Evolutionary conservation across 1,140 invertebrate genomes (phyloP), one percentile per base, ranked within the genome.

Genomic region (Bombus cullumanus): DNA sequence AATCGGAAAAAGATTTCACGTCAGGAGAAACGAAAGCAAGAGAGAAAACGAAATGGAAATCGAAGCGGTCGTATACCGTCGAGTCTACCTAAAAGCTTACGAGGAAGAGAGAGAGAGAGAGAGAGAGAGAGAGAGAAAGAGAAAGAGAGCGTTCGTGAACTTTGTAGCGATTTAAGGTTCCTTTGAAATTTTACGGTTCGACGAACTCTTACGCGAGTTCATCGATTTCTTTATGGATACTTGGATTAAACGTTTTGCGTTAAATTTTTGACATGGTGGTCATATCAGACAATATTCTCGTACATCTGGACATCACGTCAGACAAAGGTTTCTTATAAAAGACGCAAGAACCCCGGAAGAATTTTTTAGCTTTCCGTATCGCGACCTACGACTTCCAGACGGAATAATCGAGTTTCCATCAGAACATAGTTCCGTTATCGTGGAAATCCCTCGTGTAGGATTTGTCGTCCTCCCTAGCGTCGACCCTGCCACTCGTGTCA

Each of bases 401-500:
- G 79, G 80, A 86, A 90, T 83, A 83, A 90, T 88, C 80, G 89
- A 85, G 84, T 89, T 86, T 88, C 88, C 84, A 81, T 77, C 88
- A 81, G 81, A 81, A 64, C 74, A 28, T 57, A 64, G 64, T 59
- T 39, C 59, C 47, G 74, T 69, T 83, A 68, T 83, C 81, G 81
- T 57, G 74, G 83, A 92, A 88, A 90, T 87, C 82, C 77, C 89
- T 89, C 81, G 86, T 59, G 80, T 71, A 72, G 75, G 86, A 91
- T 92, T 92, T 89, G 85, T 82, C 78, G 75, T 88, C 69, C 81
- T 84, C 71, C 85, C 75, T 74, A 39, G 72, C 73, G 74, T 81
- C 73, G 43, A n/a, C n/a, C 88, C 41, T 72, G 78, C 53, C 83
- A 89, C 87, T 90, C 88, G 86, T 86, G 90, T 93, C 91, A 92